Conservation (phyloP, 2,888 invertebrate species). For the Leptinotarsa tumamoca region DNA sequence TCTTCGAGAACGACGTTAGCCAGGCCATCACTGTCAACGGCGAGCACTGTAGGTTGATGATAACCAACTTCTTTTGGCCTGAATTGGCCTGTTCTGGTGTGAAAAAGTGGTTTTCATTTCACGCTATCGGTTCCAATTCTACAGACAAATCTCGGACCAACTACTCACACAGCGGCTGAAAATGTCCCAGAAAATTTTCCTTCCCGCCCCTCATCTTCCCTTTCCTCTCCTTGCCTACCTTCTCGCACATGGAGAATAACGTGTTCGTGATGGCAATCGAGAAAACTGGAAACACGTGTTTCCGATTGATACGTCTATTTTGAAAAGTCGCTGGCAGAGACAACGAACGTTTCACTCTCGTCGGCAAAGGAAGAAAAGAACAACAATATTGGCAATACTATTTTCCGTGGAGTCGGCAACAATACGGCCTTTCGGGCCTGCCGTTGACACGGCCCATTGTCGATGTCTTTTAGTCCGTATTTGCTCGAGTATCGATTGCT, state of each 20-base stretch:
- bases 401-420: constrained; percentile 41
- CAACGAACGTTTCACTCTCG: constrained; percentile 31
- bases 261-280: constrained; percentile 40
- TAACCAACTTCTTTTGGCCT: too few relatives aligned
- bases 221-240: background rate
- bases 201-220: background rate
- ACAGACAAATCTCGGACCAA: background rate
- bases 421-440: constrained; percentile 58
- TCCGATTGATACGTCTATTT: constrained; percentile 48
- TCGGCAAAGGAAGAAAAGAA: constrained; percentile 42
- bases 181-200: background rate
- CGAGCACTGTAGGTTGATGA: too few relatives aligned
- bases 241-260: constrained; percentile 37
- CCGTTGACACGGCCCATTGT: constrained; percentile 61
- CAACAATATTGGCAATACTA: constrained; percentile 49
- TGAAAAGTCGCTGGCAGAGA: constrained; percentile 34
- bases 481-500: constrained; percentile 22
- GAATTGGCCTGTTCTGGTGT: too few relatives aligned
- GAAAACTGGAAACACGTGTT: constrained; percentile 43
- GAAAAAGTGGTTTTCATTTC: too few relatives aligned
- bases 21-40: too few relatives aligned
- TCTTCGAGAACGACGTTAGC: too few relatives aligned
- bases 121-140: too few relatives aligned
- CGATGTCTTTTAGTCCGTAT: constrained; percentile 16
- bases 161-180: background rate